These are phyloP conservation scores for Drosophila sp. DNA, from an alignment of 1,140 invertebrate genomes.

Conservation along the genomic window DNA sequence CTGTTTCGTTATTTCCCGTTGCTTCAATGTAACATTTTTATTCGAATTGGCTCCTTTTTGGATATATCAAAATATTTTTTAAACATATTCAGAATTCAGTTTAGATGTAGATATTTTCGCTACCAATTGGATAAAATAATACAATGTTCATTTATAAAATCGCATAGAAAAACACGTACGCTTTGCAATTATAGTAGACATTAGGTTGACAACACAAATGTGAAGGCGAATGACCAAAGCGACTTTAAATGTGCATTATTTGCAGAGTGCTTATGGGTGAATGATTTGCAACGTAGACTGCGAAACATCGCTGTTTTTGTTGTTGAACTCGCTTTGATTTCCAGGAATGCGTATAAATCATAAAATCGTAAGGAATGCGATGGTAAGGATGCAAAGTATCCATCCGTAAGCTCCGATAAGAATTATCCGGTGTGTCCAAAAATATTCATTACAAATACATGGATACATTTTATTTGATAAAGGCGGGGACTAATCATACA, in stretches of 20 bases:
- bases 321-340: conserved; percentile 37
- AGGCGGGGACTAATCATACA: conserved; percentile 21
- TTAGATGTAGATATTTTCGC: too few relatives aligned
- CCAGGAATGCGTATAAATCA: conserved; percentile 71
- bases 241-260: conserved; percentile 28
- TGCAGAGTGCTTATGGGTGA: conserved; percentile 23
- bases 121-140: too few relatives aligned
- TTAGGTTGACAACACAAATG: too few relatives aligned
- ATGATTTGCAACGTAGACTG: conserved; percentile 53
- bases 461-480: conserved; percentile 7
- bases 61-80: too few relatives aligned
- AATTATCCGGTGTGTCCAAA: conserved; percentile 9
- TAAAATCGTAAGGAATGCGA: conserved; percentile 58
- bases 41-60: too few relatives aligned
- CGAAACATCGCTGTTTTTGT: conserved; percentile 4
- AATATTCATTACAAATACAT: conserved; percentile 5
- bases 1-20: too few relatives aligned
- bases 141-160: too few relatives aligned
- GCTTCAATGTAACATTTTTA: too few relatives aligned
- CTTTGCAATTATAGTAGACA: too few relatives aligned
- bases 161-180: too few relatives aligned
- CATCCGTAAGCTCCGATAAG: conserved; percentile 27
- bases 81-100: too few relatives aligned
- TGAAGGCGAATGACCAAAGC: conserved; percentile 21
- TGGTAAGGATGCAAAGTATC: conserved; percentile 32